A percentile compares a stretch with the other conserved stretches of the same genome.
These are phyloP conservation scores for Pheucticus melanocephalus DNA, from an alignment of 2,113 vertebrate genomes.

Conservation along the genomic window DNA sequence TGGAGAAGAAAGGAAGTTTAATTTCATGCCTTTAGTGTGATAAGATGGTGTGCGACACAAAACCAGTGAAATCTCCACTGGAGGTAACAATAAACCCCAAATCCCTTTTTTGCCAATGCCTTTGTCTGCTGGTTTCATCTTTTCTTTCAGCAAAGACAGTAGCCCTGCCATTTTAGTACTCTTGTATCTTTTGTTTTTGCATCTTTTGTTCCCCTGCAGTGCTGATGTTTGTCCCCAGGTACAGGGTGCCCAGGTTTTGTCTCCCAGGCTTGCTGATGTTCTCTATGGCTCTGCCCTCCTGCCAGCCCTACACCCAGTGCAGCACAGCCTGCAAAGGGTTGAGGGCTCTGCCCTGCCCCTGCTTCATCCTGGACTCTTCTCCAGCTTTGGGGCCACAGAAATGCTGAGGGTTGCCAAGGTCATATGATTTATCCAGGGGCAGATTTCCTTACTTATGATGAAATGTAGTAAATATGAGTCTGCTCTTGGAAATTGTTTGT, in stretches of 20 bases:
- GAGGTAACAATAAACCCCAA: not conserved
- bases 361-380: not conserved
- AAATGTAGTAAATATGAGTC: not conserved
- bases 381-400: not conserved
- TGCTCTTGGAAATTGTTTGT: not conserved
- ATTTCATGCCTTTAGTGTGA: not conserved
- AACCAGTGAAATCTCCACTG: not conserved
- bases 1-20: not conserved
- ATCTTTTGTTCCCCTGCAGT: not conserved
- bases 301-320: fast-evolving
- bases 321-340: not conserved
- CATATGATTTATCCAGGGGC: not conserved
- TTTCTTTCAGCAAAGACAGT: not conserved
- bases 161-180: not conserved
- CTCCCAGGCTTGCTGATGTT: not conserved
- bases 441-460: not conserved
- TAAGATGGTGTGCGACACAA: not conserved
- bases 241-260: not conserved
- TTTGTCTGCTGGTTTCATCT: not conserved
- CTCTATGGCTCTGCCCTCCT: not conserved
- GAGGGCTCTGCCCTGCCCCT: not conserved
- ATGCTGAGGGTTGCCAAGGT: not conserved
- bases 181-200: not conserved
- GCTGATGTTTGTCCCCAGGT: not conserved
- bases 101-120: not conserved